A percentile compares a stretch with the other conserved stretches of the same genome.
Evolutionary conservation across 2,113 vertebrate genomes (phyloP).

Genomic region (Coryphaenoides rupestris): DNA sequence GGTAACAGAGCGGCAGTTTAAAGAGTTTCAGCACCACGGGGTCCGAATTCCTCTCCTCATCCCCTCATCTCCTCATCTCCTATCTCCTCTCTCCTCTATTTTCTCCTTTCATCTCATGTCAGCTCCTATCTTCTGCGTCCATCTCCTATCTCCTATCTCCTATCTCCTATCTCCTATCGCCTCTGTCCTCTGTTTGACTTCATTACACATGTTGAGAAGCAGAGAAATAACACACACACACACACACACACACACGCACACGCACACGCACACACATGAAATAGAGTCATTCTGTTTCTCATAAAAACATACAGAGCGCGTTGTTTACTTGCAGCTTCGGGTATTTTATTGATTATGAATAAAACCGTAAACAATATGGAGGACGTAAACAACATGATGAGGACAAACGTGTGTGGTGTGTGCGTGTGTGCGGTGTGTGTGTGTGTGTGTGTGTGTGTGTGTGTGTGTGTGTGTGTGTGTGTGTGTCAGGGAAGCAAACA

Average conservation of each 20-base stretch:
- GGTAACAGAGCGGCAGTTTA: no score
- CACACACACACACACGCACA: neutral
- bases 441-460: neutral
- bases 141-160: neutral
- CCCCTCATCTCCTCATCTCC: neutral
- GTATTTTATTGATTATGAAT: slow-evolving; percentile 9
- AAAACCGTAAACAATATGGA: neutral
- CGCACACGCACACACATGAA: neutral
- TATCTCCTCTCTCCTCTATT: no score
- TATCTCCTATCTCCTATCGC: neutral
- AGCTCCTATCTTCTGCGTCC: neutral
- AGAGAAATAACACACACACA: slow-evolving; percentile 38
- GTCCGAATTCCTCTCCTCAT: neutral
- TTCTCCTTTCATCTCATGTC: neutral
- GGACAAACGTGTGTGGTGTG: neutral
- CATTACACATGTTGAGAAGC: slow-evolving; percentile 51
- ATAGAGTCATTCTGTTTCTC: no score
- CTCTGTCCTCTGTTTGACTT: slow-evolving; percentile 50
- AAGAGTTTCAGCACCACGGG: no score
- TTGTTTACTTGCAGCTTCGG: slow-evolving; percentile 14
- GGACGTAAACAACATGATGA: slow-evolving; percentile 20
- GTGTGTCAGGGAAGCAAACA: neutral
- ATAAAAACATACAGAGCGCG: neutral
- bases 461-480: neutral
- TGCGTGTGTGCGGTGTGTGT: neutral